Conservation (phyloP, 2,797 vertebrate species). For the Kryptolebias ocellatus region DNA sequence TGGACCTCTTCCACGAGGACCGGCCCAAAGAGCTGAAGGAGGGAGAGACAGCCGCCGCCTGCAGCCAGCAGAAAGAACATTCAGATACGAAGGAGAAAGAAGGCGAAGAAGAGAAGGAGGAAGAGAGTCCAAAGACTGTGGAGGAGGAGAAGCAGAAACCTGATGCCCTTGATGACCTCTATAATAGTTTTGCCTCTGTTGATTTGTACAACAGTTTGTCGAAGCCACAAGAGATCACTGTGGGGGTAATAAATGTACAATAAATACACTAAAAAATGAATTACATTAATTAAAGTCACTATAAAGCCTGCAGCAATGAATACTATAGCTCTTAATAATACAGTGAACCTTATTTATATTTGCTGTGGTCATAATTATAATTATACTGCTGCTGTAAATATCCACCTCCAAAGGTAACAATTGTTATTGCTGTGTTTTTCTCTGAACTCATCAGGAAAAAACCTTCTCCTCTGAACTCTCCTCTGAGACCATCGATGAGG, state of each 20-base stretch:
- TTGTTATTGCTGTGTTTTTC: conserved; percentile 1
- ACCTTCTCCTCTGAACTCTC: conserved; percentile 38
- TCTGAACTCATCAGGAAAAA: conserved; percentile 48
- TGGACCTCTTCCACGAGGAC: conserved; percentile 66
- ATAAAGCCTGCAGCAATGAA: too few relatives aligned
- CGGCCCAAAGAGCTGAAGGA: conserved; percentile 67
- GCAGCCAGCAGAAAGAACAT: conserved; percentile 49
- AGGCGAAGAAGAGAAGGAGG: conserved; percentile 72
- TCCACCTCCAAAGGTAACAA: too few relatives aligned
- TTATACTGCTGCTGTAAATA: too few relatives aligned
- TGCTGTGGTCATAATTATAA: not conserved
- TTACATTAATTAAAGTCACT: not conserved
- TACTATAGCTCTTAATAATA: too few relatives aligned
- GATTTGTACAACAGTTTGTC: conserved; percentile 63
- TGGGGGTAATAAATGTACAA: conserved; percentile 51
- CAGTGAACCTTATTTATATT: not conserved
- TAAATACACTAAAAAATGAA: not conserved
- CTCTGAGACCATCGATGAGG: conserved; percentile 56
- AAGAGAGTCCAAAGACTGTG: conserved; percentile 78
- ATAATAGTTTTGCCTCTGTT: conserved; percentile 62
- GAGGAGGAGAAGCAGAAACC: conserved; percentile 80
- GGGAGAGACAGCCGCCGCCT: conserved; percentile 42
- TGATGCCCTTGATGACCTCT: conserved; percentile 76
- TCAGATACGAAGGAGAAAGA: conserved; percentile 53
- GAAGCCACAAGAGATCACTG: conserved; percentile 62